phyloP scores from a whole-genome alignment of 2,797 vertebrate genomes.

The Podargus strigoides region DNA sequence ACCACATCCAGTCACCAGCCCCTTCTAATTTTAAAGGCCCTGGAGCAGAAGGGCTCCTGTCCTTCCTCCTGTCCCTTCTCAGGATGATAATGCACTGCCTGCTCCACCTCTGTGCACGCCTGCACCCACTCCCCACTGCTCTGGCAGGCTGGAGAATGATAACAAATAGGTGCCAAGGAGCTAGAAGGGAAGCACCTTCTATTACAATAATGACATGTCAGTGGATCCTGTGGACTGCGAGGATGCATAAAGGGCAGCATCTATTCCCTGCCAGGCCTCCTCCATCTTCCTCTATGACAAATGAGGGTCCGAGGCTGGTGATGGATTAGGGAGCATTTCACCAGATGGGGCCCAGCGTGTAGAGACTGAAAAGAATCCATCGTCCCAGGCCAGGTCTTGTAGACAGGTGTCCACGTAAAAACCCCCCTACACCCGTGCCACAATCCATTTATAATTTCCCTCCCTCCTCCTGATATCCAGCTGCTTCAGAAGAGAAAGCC shows the following conservation, averaged over 20 bases:
- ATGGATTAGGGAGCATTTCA: neutral
- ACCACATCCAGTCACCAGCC: neutral
- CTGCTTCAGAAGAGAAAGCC: neutral
- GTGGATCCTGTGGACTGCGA: neutral
- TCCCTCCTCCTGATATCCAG: neutral
- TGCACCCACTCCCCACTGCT: neutral
- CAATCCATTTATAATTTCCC: neutral
- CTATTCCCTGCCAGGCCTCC: constrained; percentile 14
- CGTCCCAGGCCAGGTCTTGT: neutral
- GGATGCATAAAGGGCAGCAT: constrained; percentile 17
- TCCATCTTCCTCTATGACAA: neutral
- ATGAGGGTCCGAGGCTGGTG: neutral
- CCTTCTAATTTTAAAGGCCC: neutral
- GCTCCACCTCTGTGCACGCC: neutral
- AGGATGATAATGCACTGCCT: accelerated
- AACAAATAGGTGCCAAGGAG: neutral
- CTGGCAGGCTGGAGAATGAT: neutral
- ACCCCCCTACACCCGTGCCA: neutral
- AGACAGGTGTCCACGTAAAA: neutral
- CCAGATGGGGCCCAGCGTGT: constrained; percentile 12
- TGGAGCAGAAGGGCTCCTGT: neutral
- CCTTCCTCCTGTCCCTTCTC: neutral
- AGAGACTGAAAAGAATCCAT: neutral
- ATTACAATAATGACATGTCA: neutral
- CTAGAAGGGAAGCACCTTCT: neutral